Evolutionary conservation across 2,888 invertebrate species (phyloP).

Genomic region (Deilephila elpenor): DNA sequence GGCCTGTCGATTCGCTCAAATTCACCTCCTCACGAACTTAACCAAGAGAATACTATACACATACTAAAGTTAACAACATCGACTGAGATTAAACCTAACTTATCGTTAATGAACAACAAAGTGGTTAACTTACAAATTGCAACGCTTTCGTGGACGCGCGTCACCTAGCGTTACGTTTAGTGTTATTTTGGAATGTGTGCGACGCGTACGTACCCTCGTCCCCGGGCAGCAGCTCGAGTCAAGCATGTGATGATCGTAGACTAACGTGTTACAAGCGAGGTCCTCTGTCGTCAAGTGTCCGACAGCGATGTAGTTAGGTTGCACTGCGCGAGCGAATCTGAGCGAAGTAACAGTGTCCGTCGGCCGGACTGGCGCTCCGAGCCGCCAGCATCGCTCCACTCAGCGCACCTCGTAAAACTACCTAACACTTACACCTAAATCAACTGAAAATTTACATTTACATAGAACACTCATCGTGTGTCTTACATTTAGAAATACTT

Average conservation of each 20-base stretch:
- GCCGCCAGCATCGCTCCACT: constrained; percentile 33
- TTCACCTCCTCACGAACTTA: constrained; percentile 79
- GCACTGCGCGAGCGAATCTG: constrained; percentile 70
- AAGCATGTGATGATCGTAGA: constrained; percentile 42
- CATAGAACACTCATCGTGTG: constrained; percentile 77
- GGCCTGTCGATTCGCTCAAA: constrained; percentile 82
- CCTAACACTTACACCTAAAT: constrained; percentile 67
- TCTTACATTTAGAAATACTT: constrained; percentile 48
- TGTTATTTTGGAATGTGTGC: constrained; percentile 82
- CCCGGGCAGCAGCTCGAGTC: neutral
- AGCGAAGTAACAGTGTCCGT: constrained; percentile 73
- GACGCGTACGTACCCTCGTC: constrained; percentile 53
- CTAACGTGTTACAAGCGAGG: constrained; percentile 42
- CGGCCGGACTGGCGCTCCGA: constrained; percentile 41
- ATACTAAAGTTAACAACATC: constrained; percentile 80
- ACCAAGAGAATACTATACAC: constrained; percentile 81
- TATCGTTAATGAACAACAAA: constrained; percentile 84
- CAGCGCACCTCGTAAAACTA: constrained; percentile 48
- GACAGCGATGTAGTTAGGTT: constrained; percentile 33
- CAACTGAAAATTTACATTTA: constrained; percentile 81
- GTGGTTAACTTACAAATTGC: constrained; percentile 81
- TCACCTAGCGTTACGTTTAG: constrained; percentile 69
- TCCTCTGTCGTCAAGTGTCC: neutral
- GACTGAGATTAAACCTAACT: constrained; percentile 83
- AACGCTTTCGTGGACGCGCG: constrained; percentile 69